Base-by-base conservation (phyloP, 2,797 vertebrate genomes). In the Micrastur ruficollis region DNA sequence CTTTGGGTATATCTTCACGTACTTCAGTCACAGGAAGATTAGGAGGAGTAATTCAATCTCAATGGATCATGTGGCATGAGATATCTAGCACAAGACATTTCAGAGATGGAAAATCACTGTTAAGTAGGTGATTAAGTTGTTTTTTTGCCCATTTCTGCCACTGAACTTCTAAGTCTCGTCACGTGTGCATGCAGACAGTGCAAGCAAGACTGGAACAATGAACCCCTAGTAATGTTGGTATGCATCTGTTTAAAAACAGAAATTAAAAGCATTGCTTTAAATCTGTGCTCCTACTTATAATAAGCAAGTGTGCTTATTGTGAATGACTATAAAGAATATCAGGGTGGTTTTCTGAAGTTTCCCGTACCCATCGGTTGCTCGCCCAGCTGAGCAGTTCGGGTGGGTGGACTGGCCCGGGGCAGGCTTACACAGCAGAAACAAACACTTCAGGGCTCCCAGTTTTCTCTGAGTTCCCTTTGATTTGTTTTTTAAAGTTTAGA, bases 341-440 rank as follows among this genome's bases (percentile, higher is more conserved):
- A 66, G 63, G 36, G 53, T 22, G 40, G 10, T 66, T 89, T 25
- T 15, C 65, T 63, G 32, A 46, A 44, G 52, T 58, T 71, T 72
- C 17, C 34, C 0, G 0, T 34, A 16, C 50, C 38, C 3, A 0
- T 17, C 4, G 7, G 29, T 44, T 12, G 1, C 50, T 87, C 2
- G 3, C 25, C 27, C 27, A 16, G 11, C 47, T 71, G 81, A 79
- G 11, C 21, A 2, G 0, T n/a, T 86, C 12, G 7, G 16, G 8
- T 38, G 14, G 20, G 8, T 16, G 29, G 14, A 12, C 31, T 55
- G 36, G 9, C 17, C 36, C 3, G 3, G 40, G 31, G 15, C 50
- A 62, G 49, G 58, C 36, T 13, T 16, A 44, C 29, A 18, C 15
- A 18, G 14, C 21, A 50, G 44, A 82, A 89, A 23, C 11, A 88